Conservation (phyloP, 2,113 vertebrate genomes). For the Salvator merianae region DNA sequence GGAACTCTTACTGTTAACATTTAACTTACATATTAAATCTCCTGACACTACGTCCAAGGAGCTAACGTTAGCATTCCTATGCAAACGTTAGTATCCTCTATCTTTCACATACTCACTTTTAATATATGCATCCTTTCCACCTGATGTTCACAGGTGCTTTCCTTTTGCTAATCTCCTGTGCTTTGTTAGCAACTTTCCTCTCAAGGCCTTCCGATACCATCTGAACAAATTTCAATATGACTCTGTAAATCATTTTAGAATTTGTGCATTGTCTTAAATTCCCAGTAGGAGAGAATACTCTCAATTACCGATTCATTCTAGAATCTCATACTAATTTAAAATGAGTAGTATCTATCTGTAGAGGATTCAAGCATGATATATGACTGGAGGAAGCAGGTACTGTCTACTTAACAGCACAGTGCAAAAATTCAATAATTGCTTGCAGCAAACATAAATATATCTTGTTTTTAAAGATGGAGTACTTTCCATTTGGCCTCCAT, state of each 20-base stretch:
- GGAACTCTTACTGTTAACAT: too few relatives aligned
- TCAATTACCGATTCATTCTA: background rate
- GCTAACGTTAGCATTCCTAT: background rate
- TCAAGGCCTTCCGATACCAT: background rate
- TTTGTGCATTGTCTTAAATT: background rate
- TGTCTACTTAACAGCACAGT: background rate
- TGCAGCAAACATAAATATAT: background rate
- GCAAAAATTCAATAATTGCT: background rate
- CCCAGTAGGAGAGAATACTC: background rate
- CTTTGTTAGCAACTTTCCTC: background rate
- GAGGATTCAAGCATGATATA: background rate
- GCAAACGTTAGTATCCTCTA: background rate
- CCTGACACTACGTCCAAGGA: too few relatives aligned
- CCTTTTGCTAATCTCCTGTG: background rate
- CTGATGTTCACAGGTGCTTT: background rate
- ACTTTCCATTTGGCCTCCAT: background rate
- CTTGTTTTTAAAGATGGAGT: background rate
- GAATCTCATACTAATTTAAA: background rate
- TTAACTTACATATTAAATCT: too few relatives aligned
- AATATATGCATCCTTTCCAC: background rate
- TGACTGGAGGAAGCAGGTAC: background rate
- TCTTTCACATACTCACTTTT: background rate
- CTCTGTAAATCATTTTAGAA: background rate
- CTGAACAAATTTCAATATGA: background rate
- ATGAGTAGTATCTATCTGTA: background rate